Evolutionary conservation across 2,113 vertebrate genomes (phyloP).

Genomic region (Aleadryas rufinucha): DNA sequence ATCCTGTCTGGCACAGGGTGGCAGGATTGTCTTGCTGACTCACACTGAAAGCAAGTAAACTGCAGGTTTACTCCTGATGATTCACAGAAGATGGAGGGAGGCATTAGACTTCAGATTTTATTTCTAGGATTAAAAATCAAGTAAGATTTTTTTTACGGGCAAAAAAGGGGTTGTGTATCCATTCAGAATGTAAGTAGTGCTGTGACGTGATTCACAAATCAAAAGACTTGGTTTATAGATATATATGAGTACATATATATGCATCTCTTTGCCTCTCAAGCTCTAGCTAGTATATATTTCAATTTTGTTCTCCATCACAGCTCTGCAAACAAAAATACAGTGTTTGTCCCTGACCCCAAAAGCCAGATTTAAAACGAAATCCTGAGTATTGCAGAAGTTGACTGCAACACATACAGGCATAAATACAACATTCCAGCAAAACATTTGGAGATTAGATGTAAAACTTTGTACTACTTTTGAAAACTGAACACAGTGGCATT

Average conservation of each 20-base stretch:
- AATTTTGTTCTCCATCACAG: background rate
- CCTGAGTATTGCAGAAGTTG: background rate
- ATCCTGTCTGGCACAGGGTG: background rate
- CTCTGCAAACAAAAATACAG: background rate
- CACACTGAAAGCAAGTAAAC: background rate
- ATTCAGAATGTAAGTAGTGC: background rate
- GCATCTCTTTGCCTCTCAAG: background rate
- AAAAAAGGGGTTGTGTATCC: background rate
- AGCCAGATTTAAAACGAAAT: background rate
- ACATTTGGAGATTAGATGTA: background rate
- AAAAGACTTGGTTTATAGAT: background rate
- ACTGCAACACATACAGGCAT: background rate
- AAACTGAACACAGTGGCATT: background rate
- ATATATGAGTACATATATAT: background rate
- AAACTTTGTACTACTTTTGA: background rate
- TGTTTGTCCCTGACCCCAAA: background rate
- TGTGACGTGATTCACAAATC: background rate
- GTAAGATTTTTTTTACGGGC: background rate
- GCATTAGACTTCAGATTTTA: background rate
- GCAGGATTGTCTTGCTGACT: slow-evolving; percentile 5
- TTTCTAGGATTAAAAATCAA: background rate
- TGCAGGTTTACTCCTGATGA: background rate
- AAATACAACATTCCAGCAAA: background rate
- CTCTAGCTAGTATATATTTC: background rate
- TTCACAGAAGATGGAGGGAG: background rate